phyloP scores from a whole-genome alignment of 2,888 invertebrate genomes.

The Hemistola chrysoprasaria region DNA sequence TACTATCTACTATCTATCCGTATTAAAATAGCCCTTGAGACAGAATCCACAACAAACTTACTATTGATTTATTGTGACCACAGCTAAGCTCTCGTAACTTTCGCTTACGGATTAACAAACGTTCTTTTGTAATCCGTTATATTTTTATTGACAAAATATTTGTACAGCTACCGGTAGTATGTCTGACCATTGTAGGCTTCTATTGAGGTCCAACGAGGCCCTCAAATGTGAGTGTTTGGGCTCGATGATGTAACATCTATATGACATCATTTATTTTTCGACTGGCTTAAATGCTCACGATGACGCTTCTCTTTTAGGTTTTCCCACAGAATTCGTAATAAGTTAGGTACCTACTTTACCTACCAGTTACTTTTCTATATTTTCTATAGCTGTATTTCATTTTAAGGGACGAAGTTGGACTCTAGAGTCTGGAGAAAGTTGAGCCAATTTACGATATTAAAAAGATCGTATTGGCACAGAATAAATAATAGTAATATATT shows the following conservation, averaged over 20 bases:
- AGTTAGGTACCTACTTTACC: too few species aligned
- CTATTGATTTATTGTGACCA: constrained; percentile 18
- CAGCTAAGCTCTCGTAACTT: constrained; percentile 12
- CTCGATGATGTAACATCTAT: constrained; percentile 7
- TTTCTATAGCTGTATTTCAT: too few species aligned
- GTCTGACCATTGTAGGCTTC: constrained; percentile 12
- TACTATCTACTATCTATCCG: too few species aligned
- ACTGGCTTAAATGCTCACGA: too few species aligned
- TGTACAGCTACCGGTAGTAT: constrained; percentile 16
- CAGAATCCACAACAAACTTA: constrained; percentile 4
- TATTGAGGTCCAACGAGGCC: not conserved
- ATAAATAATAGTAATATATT: too few species aligned
- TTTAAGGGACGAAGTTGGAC: too few species aligned
- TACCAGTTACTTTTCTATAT: too few species aligned
- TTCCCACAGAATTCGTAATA: too few species aligned
- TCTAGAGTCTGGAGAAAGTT: too few species aligned
- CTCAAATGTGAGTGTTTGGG: constrained; percentile 7
- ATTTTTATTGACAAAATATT: constrained; percentile 17
- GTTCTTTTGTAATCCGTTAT: constrained; percentile 21
- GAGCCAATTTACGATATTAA: too few species aligned
- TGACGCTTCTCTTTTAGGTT: too few species aligned
- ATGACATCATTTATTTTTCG: constrained; percentile 2
- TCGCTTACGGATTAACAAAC: constrained; percentile 19
- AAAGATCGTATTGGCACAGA: too few species aligned
- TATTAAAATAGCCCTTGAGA: constrained; percentile 7